Conservation (phyloP, 2,797 vertebrate species). For the Mus minutoides region DNA sequence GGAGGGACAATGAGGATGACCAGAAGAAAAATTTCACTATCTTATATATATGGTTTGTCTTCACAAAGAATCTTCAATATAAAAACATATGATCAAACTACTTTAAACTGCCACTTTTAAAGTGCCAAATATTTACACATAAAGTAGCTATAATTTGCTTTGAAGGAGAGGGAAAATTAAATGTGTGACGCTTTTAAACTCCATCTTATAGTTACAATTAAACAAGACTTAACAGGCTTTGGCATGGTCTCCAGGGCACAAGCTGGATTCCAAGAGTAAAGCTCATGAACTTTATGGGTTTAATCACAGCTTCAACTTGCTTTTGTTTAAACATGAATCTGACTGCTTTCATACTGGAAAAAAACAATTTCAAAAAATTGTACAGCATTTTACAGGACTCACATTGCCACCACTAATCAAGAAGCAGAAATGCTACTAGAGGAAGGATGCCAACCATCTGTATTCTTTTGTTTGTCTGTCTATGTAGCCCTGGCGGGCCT, state of each 20-base stretch:
- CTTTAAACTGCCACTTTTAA: conserved; percentile 57
- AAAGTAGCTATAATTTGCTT: conserved; percentile 68
- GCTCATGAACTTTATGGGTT: conserved; percentile 67
- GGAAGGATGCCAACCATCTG: not conserved
- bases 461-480: not conserved
- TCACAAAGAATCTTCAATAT: conserved; percentile 51
- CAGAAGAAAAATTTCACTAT: not conserved
- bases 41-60: not conserved
- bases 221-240: conserved; percentile 73
- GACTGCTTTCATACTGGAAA: conserved; percentile 59
- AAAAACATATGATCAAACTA: conserved; percentile 49
- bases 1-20: too few relatives aligned
- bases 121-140: conserved; percentile 57
- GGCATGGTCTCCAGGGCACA: conserved; percentile 39
- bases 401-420: not conserved
- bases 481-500: too few relatives aligned
- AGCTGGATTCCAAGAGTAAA: conserved; percentile 60
- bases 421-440: conserved; percentile 23
- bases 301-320: conserved; percentile 74
- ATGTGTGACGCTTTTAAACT: conserved; percentile 74
- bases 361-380: conserved; percentile 31
- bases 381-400: conserved; percentile 53
- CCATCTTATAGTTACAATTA: conserved; percentile 70
- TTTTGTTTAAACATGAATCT: conserved; percentile 74
- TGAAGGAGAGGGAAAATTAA: conserved; percentile 74